These are phyloP conservation scores for Dasyprocta punctata DNA, from an alignment of 2,113 vertebrate species.

Conservation along the genomic window DNA sequence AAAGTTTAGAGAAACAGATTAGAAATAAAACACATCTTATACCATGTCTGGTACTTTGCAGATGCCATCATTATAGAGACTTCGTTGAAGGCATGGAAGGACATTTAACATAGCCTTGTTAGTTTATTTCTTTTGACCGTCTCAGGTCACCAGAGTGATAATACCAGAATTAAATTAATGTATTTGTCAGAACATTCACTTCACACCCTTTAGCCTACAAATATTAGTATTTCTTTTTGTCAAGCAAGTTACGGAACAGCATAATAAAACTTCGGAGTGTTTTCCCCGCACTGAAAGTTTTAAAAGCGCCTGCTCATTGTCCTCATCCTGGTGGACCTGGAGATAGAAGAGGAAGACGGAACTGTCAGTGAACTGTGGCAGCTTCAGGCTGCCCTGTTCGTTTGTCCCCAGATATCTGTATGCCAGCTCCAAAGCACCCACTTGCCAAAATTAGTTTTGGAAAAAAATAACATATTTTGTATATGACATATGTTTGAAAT, in stretches of 20 bases:
- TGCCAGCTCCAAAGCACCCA: conserved; percentile 77
- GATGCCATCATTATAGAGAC: background rate
- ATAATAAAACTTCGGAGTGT: conserved; percentile 61
- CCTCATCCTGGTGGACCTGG: conserved; percentile 20
- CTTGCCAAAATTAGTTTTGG: conserved; percentile 84
- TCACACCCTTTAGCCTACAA: background rate
- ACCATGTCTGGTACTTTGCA: conserved; percentile 43
- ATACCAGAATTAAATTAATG: conserved; percentile 43
- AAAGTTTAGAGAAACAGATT: conserved; percentile 5
- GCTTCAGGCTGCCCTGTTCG: conserved; percentile 80
- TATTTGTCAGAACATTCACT: conserved; percentile 35
- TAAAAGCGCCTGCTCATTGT: conserved; percentile 38
- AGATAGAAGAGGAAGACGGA: conserved; percentile 75
- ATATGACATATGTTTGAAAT: conserved; percentile 87
- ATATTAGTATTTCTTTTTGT: conserved; percentile 59
- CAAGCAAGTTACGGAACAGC: conserved; percentile 63
- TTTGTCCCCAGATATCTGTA: conserved; percentile 79
- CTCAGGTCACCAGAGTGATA: conserved; percentile 49
- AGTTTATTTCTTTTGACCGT: background rate
- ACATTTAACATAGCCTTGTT: background rate
- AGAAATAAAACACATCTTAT: conserved; percentile 1
- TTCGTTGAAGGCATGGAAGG: conserved; percentile 38
- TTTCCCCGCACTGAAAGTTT: conserved; percentile 71
- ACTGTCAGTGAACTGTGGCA: conserved; percentile 68
- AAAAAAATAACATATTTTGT: conserved; percentile 85